Evolutionary conservation across 1,140 invertebrate species (phyloP), one percentile per base, ranked within the genome.

Genomic region (Macrosteles quadrilineatus): DNA sequence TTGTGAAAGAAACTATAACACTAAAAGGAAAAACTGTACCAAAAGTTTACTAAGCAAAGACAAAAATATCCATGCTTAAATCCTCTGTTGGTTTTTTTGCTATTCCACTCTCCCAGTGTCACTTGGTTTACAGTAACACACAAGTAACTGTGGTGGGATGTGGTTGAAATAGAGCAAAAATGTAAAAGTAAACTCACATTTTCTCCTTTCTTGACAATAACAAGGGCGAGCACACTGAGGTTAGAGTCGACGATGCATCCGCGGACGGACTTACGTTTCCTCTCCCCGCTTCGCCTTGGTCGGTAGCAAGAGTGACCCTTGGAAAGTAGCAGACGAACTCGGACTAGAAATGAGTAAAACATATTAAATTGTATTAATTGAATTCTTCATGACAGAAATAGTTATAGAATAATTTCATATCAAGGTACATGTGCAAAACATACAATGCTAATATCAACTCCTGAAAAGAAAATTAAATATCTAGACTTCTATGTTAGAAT

Each of bases 221-320:
- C 90, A 43, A 99, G 84, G 68, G 95, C 91, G 72, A 99, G 83
- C 25, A 98, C 98, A 77, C 95, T 97, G 63, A 99, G 86, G 81
- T 99, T 98, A 59, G 90, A 86, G 83, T 99, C 98, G 27, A 99
- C 98, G 78, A 99, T 99, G 84, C 97, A 99, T 47, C 98, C 98
- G 74, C 96, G 90, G 53, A 99, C 98, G 71, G 97, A 99, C 84
- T 99, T 99, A 57, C 98, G 88, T 83, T 97, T 98, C 59, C 98
- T 88, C 84, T 99, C 98, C 80, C 98, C 98, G 79, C 90, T 91
- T 76, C 97, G 89, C 75, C 98, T 89, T 29, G 96, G 95, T 82
- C 97, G 87, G 81, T 98, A 99, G 85, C 98, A 99, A 2, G 96
- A 98, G 80, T 98, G 96, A 57, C 96, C 97, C 83, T 98, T 98